Evolutionary conservation across 2,113 vertebrate genomes (phyloP), one percentile per base, ranked within the genome.

Genomic region (Rhinoptilus africanus): DNA sequence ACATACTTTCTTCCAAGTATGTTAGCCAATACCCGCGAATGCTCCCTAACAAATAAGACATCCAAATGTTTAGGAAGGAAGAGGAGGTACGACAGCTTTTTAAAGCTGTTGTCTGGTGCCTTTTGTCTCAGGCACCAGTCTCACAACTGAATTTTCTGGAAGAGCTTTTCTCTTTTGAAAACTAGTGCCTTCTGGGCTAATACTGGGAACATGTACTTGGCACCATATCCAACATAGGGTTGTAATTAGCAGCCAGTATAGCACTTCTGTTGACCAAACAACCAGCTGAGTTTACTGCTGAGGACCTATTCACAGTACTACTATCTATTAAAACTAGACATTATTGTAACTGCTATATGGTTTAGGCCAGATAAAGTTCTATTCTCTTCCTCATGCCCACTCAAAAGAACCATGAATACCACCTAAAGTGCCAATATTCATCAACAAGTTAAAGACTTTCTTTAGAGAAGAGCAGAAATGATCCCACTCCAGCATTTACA

Each of bases 101-200:
- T 79, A 9, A 85, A 96, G 73, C 50, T 73, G 77, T 73, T 92
- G 43, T 90, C 88, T 92, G 82, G 85, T 93, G 90, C 66, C 71
- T 93, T 87, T 85, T 34, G 45, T 97, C 85, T 78, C 85, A 93
- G 57, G 47, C 84, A 95, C 34, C 35, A 84, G 73, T 75, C 62
- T 93, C 66, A 75, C 57, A 95, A 81, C 45, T n/a, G 78, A 41
- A 43, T 89, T 76, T 77, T 85, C 78, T 91, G 84, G 87, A 93
- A 85, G 30, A 95, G 39, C 66, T 95, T 94, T 95, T 90, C 73
- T 92, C 92, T 87, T 93, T 91, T 89, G 89, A 88, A 94, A 92
- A 87, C 37, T 59, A 84, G 34, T 93, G 74, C 87, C 96, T 95
- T 95, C 94, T 97, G 89, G 84, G 84, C 67, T 95, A 76, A 82